Evolutionary conservation across 1,140 invertebrate species (phyloP), one percentile per base, ranked within the genome.

Genomic region (Heliconius melpomene): DNA sequence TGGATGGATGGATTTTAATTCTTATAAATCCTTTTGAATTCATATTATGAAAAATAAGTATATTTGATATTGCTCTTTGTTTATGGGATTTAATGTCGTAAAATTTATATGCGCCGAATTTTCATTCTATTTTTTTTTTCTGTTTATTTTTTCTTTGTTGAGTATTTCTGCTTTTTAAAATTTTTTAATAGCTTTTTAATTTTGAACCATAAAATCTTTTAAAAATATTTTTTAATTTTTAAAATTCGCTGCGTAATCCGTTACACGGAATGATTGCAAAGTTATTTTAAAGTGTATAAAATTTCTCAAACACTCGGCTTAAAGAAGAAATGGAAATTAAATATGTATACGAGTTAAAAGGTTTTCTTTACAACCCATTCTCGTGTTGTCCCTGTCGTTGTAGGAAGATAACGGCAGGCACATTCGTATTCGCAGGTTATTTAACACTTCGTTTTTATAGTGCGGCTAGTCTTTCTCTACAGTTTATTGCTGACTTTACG

Each of bases 311-410:
- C n/a, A 60, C 13, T 11, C 57, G 57, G n/a, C n/a, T 60, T 60
- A 60, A 60, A 60, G 57, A 26, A n/a, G 57, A 23, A 60, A 60
- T 26, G 57, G n/a, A 60, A 26, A 60, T 60, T 60, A 60, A 60
- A 60, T 60, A 60, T 60, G 57, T 60, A 60, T 60, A 23, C 23
- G n/a, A 60, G n/a, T 9, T 60, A 60, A 60, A 60, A 60, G 57
- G 54, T 26, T 60, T 60, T 46, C 57, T 60, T 60, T 60, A 60
- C 57, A 60, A 26, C 57, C 23, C 23, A 23, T 60, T 26, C 57
- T 23, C 57, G 57, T 60, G 57, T 60, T 60, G 57, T 60, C 20
- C 13, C 13, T 46, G 38, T 73, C 38, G 72, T 73, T 23, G 23
- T 23, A 73, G n/a, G 32, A 78, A 26, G 8, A 60, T 60, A 60